These are phyloP conservation scores for Hemistola chrysoprasaria DNA, from an alignment of 2,888 invertebrate genomes.

Conservation along the genomic window DNA sequence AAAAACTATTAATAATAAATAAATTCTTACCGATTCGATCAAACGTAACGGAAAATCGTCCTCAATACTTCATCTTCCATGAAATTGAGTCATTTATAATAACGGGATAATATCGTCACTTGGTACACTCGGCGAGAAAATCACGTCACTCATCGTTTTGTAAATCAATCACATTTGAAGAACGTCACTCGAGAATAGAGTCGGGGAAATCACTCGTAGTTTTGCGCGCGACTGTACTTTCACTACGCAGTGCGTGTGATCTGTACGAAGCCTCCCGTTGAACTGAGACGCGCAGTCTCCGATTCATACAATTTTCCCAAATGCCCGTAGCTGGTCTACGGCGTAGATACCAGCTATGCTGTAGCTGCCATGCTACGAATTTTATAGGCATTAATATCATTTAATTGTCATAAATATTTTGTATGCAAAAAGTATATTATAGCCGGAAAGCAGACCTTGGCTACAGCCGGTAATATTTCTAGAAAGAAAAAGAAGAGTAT, in stretches of 20 bases:
- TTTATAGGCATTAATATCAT: neutral
- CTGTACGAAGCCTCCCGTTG: constrained; percentile 46
- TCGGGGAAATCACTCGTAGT: constrained; percentile 9
- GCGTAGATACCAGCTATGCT: constrained; percentile 29
- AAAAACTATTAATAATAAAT: neutral
- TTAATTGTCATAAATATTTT: too few species aligned
- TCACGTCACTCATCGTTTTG: constrained; percentile 57
- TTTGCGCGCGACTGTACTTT: constrained; percentile 13
- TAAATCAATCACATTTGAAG: constrained; percentile 55
- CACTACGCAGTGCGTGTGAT: constrained; percentile 32
- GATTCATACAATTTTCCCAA: constrained; percentile 50
- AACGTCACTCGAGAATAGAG: constrained; percentile 11
- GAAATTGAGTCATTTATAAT: constrained; percentile 15
- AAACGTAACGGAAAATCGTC: constrained; percentile 29
- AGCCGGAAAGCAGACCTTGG: too few species aligned
- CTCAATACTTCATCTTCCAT: constrained; percentile 30
- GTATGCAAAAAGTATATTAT: too few species aligned
- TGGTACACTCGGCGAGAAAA: constrained; percentile 26
- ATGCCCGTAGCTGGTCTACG: constrained; percentile 35
- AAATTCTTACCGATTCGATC: constrained; percentile 20
- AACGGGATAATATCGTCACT: constrained; percentile 12
- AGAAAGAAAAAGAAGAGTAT: too few species aligned
- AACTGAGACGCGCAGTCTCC: constrained; percentile 76
- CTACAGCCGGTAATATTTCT: too few species aligned
- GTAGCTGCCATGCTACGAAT: constrained; percentile 41